phyloP scores from a whole-genome alignment of 92 coral and sea anemone species.

The Desmophyllum pertusum region DNA sequence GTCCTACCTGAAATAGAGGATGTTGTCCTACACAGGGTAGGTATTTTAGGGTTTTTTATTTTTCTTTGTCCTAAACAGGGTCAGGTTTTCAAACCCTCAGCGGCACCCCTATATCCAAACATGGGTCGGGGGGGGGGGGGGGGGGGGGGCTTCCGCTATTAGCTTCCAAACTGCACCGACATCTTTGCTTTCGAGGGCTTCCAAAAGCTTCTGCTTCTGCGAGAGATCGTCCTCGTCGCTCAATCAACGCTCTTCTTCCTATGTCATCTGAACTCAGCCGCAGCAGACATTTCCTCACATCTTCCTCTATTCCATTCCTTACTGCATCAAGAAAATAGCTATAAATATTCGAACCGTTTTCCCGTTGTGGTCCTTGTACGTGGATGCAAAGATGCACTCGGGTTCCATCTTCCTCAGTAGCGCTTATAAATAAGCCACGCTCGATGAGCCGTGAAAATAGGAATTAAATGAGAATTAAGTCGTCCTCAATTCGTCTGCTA shows the following conservation, averaged over 20 bases:
- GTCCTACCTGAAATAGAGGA: no score
- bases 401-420: background rate
- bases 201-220: conserved; percentile 14
- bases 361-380: background rate
- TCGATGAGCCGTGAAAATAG: background rate
- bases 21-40: no score
- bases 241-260: background rate
- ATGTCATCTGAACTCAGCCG: background rate
- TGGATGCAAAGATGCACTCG: background rate
- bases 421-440: no score
- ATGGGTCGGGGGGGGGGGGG: no score
- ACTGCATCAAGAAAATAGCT: background rate
- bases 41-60: no score
- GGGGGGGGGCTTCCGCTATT: conserved; percentile 3
- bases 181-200: conserved; percentile 1
- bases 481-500: no score
- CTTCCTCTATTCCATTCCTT: background rate
- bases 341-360: background rate
- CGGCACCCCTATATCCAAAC: no score
- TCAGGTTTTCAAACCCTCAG: no score
- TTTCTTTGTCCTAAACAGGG: no score
- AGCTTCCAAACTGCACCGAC: conserved; percentile 5
- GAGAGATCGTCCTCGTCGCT: background rate
- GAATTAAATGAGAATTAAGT: no score
- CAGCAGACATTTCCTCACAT: background rate